Percentiles rank a stretch among this genome's conserved stretches.
These are phyloP conservation scores for Trididemnum miniatum DNA, from an alignment of 23 tunicate species.

Conservation along the genomic window DNA sequence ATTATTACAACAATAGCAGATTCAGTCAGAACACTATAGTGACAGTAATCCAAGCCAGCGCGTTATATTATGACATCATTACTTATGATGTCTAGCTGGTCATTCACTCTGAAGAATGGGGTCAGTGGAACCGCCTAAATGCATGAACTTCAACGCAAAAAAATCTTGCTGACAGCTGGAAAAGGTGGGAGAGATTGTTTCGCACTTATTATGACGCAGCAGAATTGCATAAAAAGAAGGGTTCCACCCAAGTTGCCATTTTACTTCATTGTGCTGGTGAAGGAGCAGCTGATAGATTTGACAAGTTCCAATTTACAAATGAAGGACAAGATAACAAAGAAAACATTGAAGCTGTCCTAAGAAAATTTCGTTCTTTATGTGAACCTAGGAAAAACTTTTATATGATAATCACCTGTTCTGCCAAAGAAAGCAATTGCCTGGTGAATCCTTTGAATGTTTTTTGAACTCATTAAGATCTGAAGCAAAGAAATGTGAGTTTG, in stretches of 20 bases:
- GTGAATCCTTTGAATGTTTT: slow-evolving; percentile 11
- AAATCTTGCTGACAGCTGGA: too few species aligned
- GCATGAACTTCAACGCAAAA: neutral
- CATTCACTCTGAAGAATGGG: too few species aligned
- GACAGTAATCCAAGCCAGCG: too few species aligned
- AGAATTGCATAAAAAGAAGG: neutral
- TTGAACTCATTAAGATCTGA: neutral
- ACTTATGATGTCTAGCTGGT: too few species aligned
- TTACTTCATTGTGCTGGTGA: neutral
- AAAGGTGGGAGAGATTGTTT: neutral
- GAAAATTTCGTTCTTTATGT: neutral
- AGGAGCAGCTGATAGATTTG: neutral
- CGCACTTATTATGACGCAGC: neutral
- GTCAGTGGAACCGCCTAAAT: neutral
- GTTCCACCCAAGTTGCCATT: too few species aligned
- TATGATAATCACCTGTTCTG: neutral
- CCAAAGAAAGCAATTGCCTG: neutral
- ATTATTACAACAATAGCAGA: too few species aligned
- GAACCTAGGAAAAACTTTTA: neutral
- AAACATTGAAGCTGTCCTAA: neutral
- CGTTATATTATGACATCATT: too few species aligned
- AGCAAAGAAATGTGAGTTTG: neutral
- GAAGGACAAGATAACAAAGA: neutral
- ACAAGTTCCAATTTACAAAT: neutral
- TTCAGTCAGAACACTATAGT: too few species aligned